A percentile compares a stretch with the other conserved stretches of the same genome.
phyloP scores from a whole-genome alignment of 2,888 invertebrate genomes.

The Tuta absoluta region DNA sequence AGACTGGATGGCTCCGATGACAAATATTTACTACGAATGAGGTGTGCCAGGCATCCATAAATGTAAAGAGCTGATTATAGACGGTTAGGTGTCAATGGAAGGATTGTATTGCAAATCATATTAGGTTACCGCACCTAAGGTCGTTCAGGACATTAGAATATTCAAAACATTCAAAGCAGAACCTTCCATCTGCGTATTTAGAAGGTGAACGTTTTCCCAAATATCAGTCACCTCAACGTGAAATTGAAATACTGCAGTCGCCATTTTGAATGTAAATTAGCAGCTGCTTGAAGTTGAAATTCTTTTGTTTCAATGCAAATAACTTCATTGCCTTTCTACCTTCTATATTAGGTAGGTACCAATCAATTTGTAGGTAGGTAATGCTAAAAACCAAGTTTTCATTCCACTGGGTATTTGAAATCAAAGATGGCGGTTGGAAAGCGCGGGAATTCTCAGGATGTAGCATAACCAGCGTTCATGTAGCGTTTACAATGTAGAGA shows the following conservation, averaged over 20 bases:
- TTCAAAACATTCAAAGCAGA: neutral
- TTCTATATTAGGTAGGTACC: too few species aligned
- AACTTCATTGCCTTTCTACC: neutral
- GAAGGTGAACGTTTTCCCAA: neutral
- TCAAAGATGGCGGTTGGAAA: constrained; percentile 3
- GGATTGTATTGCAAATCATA: constrained; percentile 26
- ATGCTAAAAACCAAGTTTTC: neutral
- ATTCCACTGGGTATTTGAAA: neutral
- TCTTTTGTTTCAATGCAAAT: constrained; percentile 16
- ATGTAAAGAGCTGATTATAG: constrained; percentile 28
- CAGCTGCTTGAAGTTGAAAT: constrained; percentile 10
- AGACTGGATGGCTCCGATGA: constrained; percentile 31
- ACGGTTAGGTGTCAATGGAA: constrained; percentile 34
- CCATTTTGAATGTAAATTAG: neutral
- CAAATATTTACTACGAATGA: constrained; percentile 37
- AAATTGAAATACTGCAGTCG: neutral
- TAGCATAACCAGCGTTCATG: neutral
- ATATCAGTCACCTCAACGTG: neutral
- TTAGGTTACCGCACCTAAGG: constrained; percentile 18
- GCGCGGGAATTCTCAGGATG: constrained; percentile 7
- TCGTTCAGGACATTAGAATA: constrained; percentile 2
- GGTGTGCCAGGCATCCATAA: constrained; percentile 24
- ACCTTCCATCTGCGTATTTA: neutral
- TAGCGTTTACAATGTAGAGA: constrained; percentile 12
- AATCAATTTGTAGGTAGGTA: too few species aligned